Conservation (phyloP, 23 tunicate species). For the Diplosoma virens region DNA sequence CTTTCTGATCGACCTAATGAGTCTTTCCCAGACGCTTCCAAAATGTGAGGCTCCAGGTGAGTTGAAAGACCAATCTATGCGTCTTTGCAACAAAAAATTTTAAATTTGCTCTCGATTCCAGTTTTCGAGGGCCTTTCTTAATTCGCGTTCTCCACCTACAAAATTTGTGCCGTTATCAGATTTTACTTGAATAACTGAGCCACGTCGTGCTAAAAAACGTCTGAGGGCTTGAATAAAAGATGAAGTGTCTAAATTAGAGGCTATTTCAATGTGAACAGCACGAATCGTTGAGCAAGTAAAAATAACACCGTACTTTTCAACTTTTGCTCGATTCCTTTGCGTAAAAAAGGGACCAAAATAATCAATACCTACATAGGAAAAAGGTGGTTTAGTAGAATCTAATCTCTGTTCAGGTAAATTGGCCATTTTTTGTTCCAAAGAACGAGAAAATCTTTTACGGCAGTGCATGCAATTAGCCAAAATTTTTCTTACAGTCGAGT, state of each 20-base stretch:
- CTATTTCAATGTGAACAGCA: not conserved
- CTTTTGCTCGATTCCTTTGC: not conserved
- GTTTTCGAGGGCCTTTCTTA: no score
- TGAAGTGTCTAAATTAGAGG: constrained; percentile 11
- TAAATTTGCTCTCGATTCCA: no score
- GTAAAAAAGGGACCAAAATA: constrained; percentile 1
- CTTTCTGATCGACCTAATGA: no score
- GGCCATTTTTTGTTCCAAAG: not conserved
- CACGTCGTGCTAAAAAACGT: constrained; percentile 25
- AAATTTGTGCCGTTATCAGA: constrained; percentile 49
- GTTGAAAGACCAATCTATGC: no score
- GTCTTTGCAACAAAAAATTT: no score
- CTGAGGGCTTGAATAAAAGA: constrained; percentile 36
- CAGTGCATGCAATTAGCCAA: not conserved
- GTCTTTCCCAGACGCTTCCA: no score
- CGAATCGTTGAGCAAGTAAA: constrained; percentile 3
- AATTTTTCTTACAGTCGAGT: not conserved
- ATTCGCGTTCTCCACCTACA: no score
- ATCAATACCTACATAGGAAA: not conserved
- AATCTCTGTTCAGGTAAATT: not conserved
- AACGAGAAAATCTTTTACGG: no score
- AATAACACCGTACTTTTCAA: constrained; percentile 1
- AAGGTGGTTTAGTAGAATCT: not conserved
- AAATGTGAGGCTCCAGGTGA: no score
- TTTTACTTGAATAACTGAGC: constrained; percentile 6